Percentiles rank a stretch among this genome's conserved stretches.
Conservation (phyloP, 30 jellyfish, hydroid and myxozoan species). For the Cassiopea xamachana region DNA sequence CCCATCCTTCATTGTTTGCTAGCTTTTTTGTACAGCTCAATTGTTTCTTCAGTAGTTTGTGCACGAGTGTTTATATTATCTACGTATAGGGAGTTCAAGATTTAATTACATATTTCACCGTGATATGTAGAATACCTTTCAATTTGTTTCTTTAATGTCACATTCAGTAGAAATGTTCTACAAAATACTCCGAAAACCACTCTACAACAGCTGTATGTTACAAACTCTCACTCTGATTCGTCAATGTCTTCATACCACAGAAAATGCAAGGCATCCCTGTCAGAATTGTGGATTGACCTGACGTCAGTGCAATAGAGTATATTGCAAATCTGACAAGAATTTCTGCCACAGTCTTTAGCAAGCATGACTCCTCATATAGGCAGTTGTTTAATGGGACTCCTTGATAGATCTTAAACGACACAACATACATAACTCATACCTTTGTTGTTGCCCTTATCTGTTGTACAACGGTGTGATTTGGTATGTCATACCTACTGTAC, state of each 20-base stretch:
- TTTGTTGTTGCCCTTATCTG: conserved; percentile 69
- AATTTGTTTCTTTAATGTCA: conserved; percentile 52
- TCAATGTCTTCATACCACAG: conserved; percentile 57
- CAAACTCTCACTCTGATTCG: conserved; percentile 6
- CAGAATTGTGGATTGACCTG: conserved; percentile 31
- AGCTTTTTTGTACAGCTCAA: conserved; percentile 23
- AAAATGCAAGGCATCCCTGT: conserved; percentile 70
- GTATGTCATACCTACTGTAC: conserved; percentile 56
- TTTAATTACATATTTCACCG: conserved; percentile 35
- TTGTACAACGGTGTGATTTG: conserved; percentile 78
- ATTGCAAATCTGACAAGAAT: conserved; percentile 60
- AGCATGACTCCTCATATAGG: conserved; percentile 59
- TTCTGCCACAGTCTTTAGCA: conserved; percentile 49
- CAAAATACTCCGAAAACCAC: conserved; percentile 74
- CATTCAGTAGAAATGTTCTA: conserved; percentile 70
- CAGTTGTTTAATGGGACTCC: conserved; percentile 69
- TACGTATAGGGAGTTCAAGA: conserved; percentile 34
- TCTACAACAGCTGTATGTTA: conserved; percentile 54
- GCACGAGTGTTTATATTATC: conserved; percentile 62
- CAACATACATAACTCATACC: conserved; percentile 75
- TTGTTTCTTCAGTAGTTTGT: conserved; percentile 30
- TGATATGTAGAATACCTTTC: conserved; percentile 21
- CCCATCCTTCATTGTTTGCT: conserved; percentile 50
- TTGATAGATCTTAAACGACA: conserved; percentile 25
- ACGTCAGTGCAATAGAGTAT: conserved; percentile 46